A percentile compares a stretch with the other conserved stretches of the same genome.
Evolutionary conservation across 2,888 invertebrate species (phyloP).

Genomic region (Tridacna gigas): DNA sequence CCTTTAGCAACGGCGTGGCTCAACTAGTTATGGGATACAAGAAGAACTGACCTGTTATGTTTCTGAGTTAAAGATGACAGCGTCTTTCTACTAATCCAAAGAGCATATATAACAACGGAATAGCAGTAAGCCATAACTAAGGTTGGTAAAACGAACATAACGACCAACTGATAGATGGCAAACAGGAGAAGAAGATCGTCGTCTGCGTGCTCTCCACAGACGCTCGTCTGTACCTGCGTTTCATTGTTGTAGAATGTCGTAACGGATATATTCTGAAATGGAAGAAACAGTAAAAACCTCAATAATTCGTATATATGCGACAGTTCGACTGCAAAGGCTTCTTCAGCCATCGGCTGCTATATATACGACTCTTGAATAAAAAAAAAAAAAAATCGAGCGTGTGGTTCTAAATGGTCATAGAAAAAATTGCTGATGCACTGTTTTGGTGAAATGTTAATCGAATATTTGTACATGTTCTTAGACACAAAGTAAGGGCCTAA

Average conservation of each 20-base stretch:
- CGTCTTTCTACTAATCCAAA: constrained; percentile 85
- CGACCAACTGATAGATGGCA: constrained; percentile 84
- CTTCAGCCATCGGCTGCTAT: too few species aligned
- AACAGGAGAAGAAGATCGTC: constrained; percentile 70
- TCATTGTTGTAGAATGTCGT: constrained; percentile 75
- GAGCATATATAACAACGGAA: constrained; percentile 84
- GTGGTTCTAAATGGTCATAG: too few species aligned
- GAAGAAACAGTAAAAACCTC: background rate
- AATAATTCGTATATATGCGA: too few species aligned
- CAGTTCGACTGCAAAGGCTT: too few species aligned
- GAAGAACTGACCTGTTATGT: background rate
- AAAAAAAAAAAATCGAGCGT: too few species aligned
- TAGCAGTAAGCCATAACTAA: constrained; percentile 85
- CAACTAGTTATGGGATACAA: too few species aligned
- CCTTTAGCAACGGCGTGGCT: too few species aligned
- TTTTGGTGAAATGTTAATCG: too few species aligned
- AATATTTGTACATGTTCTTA: too few species aligned
- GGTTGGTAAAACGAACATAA: constrained; percentile 84
- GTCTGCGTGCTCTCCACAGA: constrained; percentile 67
- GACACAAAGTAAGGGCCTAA: too few species aligned
- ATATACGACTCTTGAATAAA: too few species aligned
- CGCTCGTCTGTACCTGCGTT: constrained; percentile 69
- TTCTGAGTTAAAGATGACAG: constrained; percentile 63
- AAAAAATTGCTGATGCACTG: too few species aligned
- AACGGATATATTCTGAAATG: constrained; percentile 72